Conservation (phyloP, 2,113 vertebrate species). For the Stercorarius parasiticus region DNA sequence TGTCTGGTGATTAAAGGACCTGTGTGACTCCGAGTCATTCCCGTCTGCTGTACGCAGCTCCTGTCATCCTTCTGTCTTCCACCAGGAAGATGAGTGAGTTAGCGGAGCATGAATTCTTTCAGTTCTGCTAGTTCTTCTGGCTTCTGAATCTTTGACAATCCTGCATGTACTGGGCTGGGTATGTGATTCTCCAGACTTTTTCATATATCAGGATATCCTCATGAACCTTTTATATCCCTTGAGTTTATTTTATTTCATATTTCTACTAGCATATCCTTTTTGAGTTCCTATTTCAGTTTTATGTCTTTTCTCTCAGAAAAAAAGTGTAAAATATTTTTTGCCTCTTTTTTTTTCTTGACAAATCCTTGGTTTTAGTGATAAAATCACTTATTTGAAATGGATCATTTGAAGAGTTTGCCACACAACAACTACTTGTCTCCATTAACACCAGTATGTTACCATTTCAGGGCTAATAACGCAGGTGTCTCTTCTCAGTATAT, state of each 20-base stretch:
- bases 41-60: neutral
- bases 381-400: neutral
- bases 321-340: neutral
- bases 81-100: neutral
- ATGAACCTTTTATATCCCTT: neutral
- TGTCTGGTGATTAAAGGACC: neutral
- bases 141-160: neutral
- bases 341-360: neutral
- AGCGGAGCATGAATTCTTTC: neutral
- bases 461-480: neutral
- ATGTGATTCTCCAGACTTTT: neutral
- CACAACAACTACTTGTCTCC: neutral
- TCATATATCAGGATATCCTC: neutral
- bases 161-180: fast-evolving
- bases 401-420: neutral
- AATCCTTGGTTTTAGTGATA: neutral
- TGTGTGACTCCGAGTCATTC: neutral
- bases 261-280: neutral
- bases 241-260: neutral
- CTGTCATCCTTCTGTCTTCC: neutral
- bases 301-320: neutral
- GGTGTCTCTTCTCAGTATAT: neutral
- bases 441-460: neutral
- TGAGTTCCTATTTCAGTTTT: neutral
- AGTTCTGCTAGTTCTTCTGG: neutral